phyloP scores from a whole-genome alignment of 2,888 invertebrate genomes.

The Catocala nupta region DNA sequence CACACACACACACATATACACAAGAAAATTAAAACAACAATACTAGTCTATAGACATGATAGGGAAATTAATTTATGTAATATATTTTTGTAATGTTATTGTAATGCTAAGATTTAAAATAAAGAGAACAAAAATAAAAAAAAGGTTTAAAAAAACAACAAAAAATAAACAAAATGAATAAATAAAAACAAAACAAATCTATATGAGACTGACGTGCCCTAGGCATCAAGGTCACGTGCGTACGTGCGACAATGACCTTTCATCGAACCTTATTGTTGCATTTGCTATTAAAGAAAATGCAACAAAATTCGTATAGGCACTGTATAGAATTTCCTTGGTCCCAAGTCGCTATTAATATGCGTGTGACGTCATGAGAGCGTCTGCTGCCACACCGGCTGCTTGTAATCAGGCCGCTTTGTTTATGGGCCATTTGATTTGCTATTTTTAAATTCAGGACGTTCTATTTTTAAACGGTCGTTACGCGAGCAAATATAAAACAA shows the following conservation, averaged over 20 bases:
- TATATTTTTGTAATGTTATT: slow-evolving; percentile 86
- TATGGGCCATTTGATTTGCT: slow-evolving; percentile 72
- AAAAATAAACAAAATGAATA: slow-evolving; percentile 57
- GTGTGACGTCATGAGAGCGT: slow-evolving; percentile 72
- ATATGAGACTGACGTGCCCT: slow-evolving; percentile 53
- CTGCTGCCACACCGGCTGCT: slow-evolving; percentile 74
- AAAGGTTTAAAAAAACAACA: slow-evolving; percentile 71
- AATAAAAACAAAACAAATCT: slow-evolving; percentile 61
- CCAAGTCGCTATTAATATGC: slow-evolving; percentile 61
- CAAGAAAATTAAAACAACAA: slow-evolving; percentile 59
- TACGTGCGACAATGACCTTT: slow-evolving; percentile 80
- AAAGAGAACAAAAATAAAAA: slow-evolving; percentile 84
- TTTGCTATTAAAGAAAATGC: slow-evolving; percentile 58
- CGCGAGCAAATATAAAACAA: slow-evolving; percentile 28
- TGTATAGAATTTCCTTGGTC: slow-evolving; percentile 77
- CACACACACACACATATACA: slow-evolving; percentile 49
- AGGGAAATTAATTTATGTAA: slow-evolving; percentile 78
- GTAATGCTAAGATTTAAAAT: slow-evolving; percentile 86
- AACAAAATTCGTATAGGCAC: slow-evolving; percentile 53
- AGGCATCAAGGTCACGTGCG: slow-evolving; percentile 74
- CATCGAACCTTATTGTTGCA: slow-evolving; percentile 67
- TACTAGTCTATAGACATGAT: slow-evolving; percentile 66
- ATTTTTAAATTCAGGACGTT: slow-evolving; percentile 56
- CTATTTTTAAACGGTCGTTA: slow-evolving; percentile 51
- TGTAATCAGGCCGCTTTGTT: slow-evolving; percentile 74